Conservation (phyloP, 2,888 invertebrate genomes). For the Melieria picta region DNA sequence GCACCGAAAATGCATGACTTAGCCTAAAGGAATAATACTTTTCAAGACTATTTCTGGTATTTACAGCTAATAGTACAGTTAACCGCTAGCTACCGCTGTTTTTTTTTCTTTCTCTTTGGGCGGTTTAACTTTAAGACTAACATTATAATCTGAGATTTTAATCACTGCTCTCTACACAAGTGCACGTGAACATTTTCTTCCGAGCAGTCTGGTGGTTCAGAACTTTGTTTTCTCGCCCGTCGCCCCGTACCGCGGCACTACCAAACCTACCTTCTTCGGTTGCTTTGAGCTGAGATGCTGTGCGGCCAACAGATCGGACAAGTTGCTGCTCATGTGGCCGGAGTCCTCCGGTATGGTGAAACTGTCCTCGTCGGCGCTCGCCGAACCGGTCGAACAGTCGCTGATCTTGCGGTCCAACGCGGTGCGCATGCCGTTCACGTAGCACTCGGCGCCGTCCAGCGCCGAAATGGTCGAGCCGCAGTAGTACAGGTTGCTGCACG, state of each 20-base stretch:
- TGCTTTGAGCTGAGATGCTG: conserved; percentile 44
- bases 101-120: no score
- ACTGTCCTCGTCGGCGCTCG: conserved; percentile 71
- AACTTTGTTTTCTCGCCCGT: conserved; percentile 6
- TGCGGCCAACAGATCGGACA: conserved; percentile 45
- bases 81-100: conserved; percentile 16
- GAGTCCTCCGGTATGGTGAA: conserved; percentile 52
- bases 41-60: not conserved
- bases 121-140: no score
- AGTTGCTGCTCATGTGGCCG: conserved; percentile 41
- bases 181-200: no score
- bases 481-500: conserved; percentile 71
- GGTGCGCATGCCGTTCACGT: conserved; percentile 68
- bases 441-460: conserved; percentile 68
- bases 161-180: no score
- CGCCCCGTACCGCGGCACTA: conserved; percentile 11
- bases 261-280: conserved; percentile 52
- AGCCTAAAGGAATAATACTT: conserved; percentile 18
- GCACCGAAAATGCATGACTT: not conserved
- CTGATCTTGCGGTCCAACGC: conserved; percentile 74
- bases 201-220: not conserved
- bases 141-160: conserved; percentile 10
- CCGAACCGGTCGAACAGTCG: conserved; percentile 79
- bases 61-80: conserved; percentile 9
- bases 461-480: conserved; percentile 70